Conservation (phyloP, 2,113 vertebrate species). For the Lophura nycthemera region DNA sequence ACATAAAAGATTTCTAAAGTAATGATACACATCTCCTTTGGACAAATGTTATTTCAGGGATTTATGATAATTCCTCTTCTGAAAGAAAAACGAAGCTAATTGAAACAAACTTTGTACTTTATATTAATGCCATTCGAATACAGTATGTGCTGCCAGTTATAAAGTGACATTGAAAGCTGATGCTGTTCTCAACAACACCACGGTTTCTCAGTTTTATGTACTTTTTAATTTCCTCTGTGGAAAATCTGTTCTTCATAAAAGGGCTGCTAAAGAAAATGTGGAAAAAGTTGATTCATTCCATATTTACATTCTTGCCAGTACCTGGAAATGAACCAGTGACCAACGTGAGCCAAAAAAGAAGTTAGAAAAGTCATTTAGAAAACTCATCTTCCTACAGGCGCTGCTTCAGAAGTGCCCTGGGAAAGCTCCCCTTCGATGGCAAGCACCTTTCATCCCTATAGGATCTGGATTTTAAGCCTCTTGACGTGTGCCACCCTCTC, state of each 20-base stretch:
- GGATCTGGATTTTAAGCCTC: slow-evolving; percentile 7
- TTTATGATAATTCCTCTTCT: slow-evolving; percentile 80
- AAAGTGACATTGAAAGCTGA: slow-evolving; percentile 81
- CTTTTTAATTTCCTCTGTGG: slow-evolving; percentile 95
- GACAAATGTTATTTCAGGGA: slow-evolving; percentile 81
- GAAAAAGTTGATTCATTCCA: slow-evolving; percentile 90
- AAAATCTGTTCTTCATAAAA: slow-evolving; percentile 99
- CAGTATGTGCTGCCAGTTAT: slow-evolving; percentile 74
- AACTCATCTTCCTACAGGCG: slow-evolving; percentile 71
- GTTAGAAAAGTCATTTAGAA: slow-evolving; percentile 77
- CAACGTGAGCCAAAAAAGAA: slow-evolving; percentile 74
- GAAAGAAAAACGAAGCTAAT: slow-evolving; percentile 79
- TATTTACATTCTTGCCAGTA: slow-evolving; percentile 88
- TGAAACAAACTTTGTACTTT: slow-evolving; percentile 77
- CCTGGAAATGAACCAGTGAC: slow-evolving; percentile 84
- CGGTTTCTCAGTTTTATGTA: slow-evolving; percentile 88
- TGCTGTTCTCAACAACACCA: slow-evolving; percentile 86
- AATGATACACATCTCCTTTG: slow-evolving; percentile 68
- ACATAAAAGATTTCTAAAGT: slow-evolving; percentile 65
- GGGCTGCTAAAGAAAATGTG: slow-evolving; percentile 86
- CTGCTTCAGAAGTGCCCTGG: slow-evolving; percentile 63
- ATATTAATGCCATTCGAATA: slow-evolving; percentile 77
- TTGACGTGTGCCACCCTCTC: background rate
- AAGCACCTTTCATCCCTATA: slow-evolving; percentile 39
- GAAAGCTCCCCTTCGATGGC: slow-evolving; percentile 56